Evolutionary conservation across 2,113 vertebrate genomes (phyloP).

Genomic region (Thamnaconus septentrionalis): DNA sequence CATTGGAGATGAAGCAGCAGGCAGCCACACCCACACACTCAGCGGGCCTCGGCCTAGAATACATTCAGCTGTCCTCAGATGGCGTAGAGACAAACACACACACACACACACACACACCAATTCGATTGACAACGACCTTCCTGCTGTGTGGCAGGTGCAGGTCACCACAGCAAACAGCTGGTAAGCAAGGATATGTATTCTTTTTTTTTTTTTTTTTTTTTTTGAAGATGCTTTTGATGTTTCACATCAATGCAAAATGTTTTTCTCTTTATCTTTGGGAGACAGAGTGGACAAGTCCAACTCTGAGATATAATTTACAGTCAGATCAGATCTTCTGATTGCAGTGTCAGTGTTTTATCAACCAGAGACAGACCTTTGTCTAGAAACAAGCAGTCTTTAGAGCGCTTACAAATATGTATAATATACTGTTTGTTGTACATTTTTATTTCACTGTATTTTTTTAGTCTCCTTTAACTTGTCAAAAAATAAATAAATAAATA

Average conservation of each 20-base stretch:
- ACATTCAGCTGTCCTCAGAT: slow-evolving; percentile 37
- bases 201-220: background rate
- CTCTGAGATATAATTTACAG: too few species aligned
- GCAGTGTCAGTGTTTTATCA: too few species aligned
- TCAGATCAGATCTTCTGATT: too few species aligned
- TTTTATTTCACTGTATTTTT: too few species aligned
- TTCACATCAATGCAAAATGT: background rate
- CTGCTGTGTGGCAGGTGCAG: slow-evolving; percentile 46
- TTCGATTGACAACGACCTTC: slow-evolving; percentile 52
- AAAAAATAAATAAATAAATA: too few species aligned
- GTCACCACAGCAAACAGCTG: slow-evolving; percentile 53
- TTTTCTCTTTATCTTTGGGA: too few species aligned
- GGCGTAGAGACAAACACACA: slow-evolving; percentile 10
- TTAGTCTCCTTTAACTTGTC: too few species aligned
- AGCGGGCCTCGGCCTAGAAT: slow-evolving; percentile 36
- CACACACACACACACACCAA: slow-evolving; percentile 25
- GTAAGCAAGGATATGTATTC: slow-evolving; percentile 18
- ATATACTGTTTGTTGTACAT: too few species aligned
- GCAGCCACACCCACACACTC: slow-evolving; percentile 28
- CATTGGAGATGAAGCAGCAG: slow-evolving; percentile 7
- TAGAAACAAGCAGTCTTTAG: too few species aligned
- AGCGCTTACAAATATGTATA: too few species aligned
- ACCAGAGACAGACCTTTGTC: too few species aligned
- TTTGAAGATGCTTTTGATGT: background rate
- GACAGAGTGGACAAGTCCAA: background rate